Conservation (phyloP, 2,113 vertebrate species). For the Channa argus region DNA sequence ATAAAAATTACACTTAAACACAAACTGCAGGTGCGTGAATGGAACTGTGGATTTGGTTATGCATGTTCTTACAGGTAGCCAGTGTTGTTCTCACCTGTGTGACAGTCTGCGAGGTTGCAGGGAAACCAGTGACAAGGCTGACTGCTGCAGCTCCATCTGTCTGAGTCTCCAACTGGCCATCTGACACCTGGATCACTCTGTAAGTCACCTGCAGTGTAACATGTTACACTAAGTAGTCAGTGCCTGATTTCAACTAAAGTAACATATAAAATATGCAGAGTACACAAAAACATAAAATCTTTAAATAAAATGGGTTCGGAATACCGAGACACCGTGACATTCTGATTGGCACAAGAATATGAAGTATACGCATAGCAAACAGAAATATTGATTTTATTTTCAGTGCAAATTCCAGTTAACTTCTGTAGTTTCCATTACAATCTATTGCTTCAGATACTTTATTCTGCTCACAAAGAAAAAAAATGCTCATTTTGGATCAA, state of each 20-base stretch:
- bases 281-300: neutral
- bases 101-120: conserved; percentile 87
- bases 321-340: neutral
- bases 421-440: too few relatives aligned
- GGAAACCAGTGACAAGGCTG: conserved; percentile 89
- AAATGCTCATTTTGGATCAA: neutral
- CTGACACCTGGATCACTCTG: conserved; percentile 93
- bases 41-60: too few relatives aligned
- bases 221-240: neutral
- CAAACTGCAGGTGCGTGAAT: too few relatives aligned
- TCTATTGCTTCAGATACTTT: too few relatives aligned
- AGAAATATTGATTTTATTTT: too few relatives aligned
- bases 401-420: too few relatives aligned
- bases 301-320: neutral
- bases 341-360: neutral
- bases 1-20: too few relatives aligned
- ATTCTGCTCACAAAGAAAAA: neutral
- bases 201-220: conserved; percentile 88
- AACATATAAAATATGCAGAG: neutral
- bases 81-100: conserved; percentile 84
- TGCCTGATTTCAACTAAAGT: neutral
- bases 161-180: conserved; percentile 92
- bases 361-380: too few relatives aligned
- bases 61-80: neutral
- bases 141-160: conserved; percentile 89